Base-by-base conservation (phyloP, 2,888 invertebrate genomes). In the Mesochorus sp. region DNA sequence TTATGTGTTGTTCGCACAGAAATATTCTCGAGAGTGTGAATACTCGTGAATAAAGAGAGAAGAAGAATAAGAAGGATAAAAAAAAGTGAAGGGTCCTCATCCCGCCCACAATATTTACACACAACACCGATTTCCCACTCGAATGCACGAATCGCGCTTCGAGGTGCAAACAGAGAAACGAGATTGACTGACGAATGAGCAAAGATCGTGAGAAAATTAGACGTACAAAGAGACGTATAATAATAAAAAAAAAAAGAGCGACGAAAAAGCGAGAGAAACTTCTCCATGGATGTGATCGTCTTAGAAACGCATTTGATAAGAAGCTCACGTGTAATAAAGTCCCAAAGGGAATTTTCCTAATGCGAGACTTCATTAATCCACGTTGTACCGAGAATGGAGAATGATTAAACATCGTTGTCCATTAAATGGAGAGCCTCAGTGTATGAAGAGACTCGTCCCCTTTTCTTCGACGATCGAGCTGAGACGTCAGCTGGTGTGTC, bases 61-160 rank as follows among this genome's bases (percentile, higher is more conserved):
- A n/a, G n/a, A n/a, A n/a, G n/a, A n/a, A n/a, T n/a, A n/a, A n/a
- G n/a, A 81, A 68, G 53, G 51, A 51, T 49, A 70, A 81, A 62
- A 64, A 6, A 31, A 80, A 79, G 82, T 51, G 81, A 81, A 83
- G 80, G 83, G 83, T 76, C 85, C 85, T 84, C 82, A 81, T 75
- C 83, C n/a, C 78, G 78, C 76, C 80, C 81, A 85, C 82, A 85
- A 88, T 88, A 86, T 87, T 87, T 86, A 83, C 87, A 76, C 81
- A 80, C 82, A 84, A 84, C 83, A 85, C 24, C 42, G 67, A 42
- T 62, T 79, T 76, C 31, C 44, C 74, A 73, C 79, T 77, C 39
- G 47, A 37, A 21, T n/a, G n/a, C n/a, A n/a, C n/a, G 64, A 61
- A 49, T 76, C 66, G 42, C 71, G 75, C 59, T 55, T 76, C 44